Evolutionary conservation across 64 coral and sea anemone genomes (phyloP).

Genomic region (Catalaphyllia jardinei): DNA sequence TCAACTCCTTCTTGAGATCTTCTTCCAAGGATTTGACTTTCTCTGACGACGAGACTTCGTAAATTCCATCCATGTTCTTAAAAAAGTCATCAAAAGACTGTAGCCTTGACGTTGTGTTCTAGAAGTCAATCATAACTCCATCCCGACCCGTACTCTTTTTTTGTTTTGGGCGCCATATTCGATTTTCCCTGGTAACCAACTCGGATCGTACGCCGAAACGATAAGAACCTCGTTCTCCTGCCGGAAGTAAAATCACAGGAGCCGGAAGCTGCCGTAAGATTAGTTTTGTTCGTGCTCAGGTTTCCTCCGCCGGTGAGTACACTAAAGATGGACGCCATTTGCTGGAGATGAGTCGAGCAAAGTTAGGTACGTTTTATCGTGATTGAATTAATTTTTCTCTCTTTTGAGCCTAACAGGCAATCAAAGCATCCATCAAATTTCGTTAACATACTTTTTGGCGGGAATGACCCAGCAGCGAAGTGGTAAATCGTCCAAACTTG

Average conservation of each 20-base stretch:
- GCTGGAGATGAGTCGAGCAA: not conserved
- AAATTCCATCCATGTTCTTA: conserved; percentile 91
- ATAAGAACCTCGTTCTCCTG: not conserved
- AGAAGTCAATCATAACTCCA: conserved; percentile 16
- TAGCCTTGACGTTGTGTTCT: not conserved
- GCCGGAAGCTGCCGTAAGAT: not conserved
- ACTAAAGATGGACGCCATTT: not conserved
- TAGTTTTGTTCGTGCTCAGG: not conserved
- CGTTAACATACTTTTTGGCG: not conserved
- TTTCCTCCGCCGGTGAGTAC: not conserved
- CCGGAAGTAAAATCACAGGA: not conserved
- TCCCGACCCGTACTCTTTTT: not conserved
- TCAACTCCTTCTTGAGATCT: conserved; percentile 88
- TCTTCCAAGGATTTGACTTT: conserved; percentile 88
- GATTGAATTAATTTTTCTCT: not conserved
- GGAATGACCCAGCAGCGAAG: not conserved
- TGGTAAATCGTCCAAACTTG: too few relatives aligned
- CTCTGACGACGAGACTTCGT: conserved; percentile 86
- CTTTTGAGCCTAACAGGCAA: not conserved
- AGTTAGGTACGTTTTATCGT: not conserved
- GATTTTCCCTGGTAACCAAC: conserved; percentile 30
- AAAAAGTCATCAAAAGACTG: not conserved
- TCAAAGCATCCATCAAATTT: not conserved
- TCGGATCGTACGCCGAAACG: not conserved
- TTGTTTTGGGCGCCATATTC: conserved; percentile 37